A percentile compares a stretch with the other conserved stretches of the same genome.
Conservation (phyloP, 2,113 vertebrate species). For the Thryonomys swinderianus region DNA sequence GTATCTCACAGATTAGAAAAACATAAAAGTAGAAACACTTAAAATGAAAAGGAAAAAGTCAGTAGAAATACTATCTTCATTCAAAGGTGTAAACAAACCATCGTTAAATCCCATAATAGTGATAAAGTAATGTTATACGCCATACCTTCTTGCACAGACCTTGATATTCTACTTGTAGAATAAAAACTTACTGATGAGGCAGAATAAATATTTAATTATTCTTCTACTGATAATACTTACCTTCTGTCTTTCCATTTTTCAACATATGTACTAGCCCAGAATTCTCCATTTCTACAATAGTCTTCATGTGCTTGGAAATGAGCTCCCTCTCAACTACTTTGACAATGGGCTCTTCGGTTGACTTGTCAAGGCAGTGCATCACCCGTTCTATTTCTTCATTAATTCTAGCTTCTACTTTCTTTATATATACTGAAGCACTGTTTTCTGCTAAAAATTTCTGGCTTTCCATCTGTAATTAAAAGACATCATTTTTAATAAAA, state of each 20-base stretch:
- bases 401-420: slow-evolving; percentile 99
- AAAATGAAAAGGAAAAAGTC: not conserved
- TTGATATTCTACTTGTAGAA: not conserved
- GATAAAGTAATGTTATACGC: not conserved
- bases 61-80: slow-evolving; percentile 11
- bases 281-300: slow-evolving; percentile 99
- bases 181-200: not conserved
- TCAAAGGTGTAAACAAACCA: not conserved
- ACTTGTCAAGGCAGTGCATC: slow-evolving; percentile 99
- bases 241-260: slow-evolving; percentile 99
- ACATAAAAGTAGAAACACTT: not conserved
- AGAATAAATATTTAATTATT: not conserved
- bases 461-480: slow-evolving; percentile 95
- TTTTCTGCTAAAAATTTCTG: slow-evolving; percentile 99
- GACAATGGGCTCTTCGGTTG: slow-evolving; percentile 98
- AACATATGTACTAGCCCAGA: slow-evolving; percentile 99
- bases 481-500: slow-evolving; percentile 59
- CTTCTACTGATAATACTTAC: slow-evolving; percentile 83
- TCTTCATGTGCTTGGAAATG: slow-evolving; percentile 99
- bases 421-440: slow-evolving; percentile 99
- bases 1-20: slow-evolving; percentile 2
- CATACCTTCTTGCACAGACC: not conserved
- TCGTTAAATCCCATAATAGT: not conserved
- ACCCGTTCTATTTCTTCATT: slow-evolving; percentile 99
- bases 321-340: slow-evolving; percentile 99